These are phyloP conservation scores for Cacatua alba DNA, from an alignment of 2,113 vertebrate species.

Conservation along the genomic window DNA sequence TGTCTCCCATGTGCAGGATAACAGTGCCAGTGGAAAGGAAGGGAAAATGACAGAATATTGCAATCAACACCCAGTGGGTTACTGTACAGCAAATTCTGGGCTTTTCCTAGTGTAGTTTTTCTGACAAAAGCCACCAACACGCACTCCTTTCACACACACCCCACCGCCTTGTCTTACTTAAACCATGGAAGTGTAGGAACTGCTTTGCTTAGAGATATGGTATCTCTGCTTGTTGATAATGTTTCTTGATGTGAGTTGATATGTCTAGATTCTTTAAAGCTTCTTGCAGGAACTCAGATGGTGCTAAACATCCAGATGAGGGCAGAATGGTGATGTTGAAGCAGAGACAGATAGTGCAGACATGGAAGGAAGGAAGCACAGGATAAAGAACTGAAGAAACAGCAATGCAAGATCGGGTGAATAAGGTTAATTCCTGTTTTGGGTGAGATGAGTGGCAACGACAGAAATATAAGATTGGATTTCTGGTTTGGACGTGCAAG, in stretches of 20 bases:
- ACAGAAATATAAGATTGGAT: background rate
- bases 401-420: background rate
- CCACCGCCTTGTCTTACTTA: background rate
- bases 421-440: background rate
- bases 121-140: background rate
- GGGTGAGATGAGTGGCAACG: background rate
- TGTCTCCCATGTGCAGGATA: background rate
- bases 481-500: background rate
- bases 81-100: background rate
- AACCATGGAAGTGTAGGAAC: background rate
- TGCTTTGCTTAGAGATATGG: background rate
- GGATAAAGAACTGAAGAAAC: background rate
- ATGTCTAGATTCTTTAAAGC: background rate
- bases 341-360: background rate
- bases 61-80: background rate
- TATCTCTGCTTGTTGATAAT: background rate
- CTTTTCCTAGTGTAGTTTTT: background rate
- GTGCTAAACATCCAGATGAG: background rate
- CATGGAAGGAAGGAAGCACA: background rate
- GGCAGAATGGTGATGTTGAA: background rate
- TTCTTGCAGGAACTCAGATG: background rate
- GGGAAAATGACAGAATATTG: background rate
- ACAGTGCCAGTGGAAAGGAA: background rate
- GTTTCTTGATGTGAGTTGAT: background rate
- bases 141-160: accelerated